phyloP scores from a whole-genome alignment of 2,113 vertebrate genomes.

The Sapayoa aenigma region DNA sequence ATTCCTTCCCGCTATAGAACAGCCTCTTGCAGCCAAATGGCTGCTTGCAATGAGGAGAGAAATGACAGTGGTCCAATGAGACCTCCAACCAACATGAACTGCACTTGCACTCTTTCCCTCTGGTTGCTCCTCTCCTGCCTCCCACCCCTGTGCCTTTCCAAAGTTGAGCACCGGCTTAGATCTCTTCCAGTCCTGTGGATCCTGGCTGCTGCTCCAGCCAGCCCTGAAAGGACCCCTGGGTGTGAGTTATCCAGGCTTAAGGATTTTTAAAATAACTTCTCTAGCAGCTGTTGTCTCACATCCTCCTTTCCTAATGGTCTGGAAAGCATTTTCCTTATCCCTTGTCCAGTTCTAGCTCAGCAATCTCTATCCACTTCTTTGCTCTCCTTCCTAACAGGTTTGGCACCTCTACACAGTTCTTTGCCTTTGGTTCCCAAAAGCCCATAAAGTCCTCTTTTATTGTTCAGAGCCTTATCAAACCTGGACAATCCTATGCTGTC shows the following conservation, averaged over 20 bases:
- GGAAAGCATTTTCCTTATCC: conserved; percentile 42
- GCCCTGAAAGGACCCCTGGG: neutral
- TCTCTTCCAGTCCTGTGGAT: neutral
- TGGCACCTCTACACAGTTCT: neutral
- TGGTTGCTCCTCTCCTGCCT: neutral
- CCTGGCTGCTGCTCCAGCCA: neutral
- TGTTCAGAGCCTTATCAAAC: neutral
- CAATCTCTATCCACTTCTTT: neutral
- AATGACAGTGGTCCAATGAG: accelerated
- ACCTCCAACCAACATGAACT: neutral
- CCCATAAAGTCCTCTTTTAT: neutral
- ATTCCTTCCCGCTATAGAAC: neutral
- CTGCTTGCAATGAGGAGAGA: neutral
- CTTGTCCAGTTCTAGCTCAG: neutral
- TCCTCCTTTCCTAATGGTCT: conserved; percentile 17
- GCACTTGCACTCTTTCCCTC: neutral
- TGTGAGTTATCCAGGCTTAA: conserved; percentile 9
- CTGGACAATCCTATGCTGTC: conserved; percentile 31
- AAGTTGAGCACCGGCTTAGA: accelerated
- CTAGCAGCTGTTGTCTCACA: conserved; percentile 39
- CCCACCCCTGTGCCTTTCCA: neutral
- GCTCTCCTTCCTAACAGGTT: neutral
- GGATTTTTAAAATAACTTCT: conserved; percentile 11
- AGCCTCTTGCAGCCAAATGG: neutral
- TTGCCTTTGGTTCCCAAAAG: conserved; percentile 7